Evolutionary conservation across 2,113 vertebrate species (phyloP).

Genomic region (Mormyrus lacerda): DNA sequence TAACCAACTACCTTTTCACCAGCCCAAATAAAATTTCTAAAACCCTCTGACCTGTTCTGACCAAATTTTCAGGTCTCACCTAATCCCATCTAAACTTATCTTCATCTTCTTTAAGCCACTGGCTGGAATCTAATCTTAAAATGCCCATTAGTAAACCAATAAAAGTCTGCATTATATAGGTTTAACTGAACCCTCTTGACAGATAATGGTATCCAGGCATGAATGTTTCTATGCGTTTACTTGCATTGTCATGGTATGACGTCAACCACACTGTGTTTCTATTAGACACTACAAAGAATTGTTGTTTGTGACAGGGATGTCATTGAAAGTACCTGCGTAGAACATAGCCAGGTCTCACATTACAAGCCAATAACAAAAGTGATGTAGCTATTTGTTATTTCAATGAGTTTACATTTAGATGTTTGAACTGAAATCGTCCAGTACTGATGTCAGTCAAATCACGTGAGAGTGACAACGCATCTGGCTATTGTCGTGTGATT

Average conservation of each 20-base stretch:
- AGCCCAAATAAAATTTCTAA: not conserved
- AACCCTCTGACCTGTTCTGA: not conserved
- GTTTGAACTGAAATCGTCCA: constrained; percentile 35
- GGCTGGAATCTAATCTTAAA: not conserved
- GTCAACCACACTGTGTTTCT: not conserved
- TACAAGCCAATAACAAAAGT: constrained; percentile 27
- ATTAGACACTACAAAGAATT: not conserved
- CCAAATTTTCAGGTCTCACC: not conserved
- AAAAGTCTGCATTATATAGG: not conserved
- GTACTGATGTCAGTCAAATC: constrained; percentile 26
- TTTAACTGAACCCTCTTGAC: not conserved
- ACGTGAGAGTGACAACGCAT: not conserved
- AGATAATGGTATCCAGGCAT: not conserved
- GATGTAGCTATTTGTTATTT: constrained; percentile 40
- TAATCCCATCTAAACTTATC: not conserved
- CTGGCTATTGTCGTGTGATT: constrained; percentile 9
- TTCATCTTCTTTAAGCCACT: not conserved
- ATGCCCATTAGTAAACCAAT: constrained; percentile 3
- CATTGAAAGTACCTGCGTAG: not conserved
- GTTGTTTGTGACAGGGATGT: not conserved
- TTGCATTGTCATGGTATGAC: not conserved
- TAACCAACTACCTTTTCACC: not conserved
- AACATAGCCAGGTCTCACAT: not conserved
- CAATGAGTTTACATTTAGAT: constrained; percentile 29
- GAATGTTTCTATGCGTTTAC: not conserved